A percentile compares a stretch with the other conserved stretches of the same genome.
phyloP scores from a whole-genome alignment of 2,113 vertebrate genomes.

The Atrichornis clamosus region DNA sequence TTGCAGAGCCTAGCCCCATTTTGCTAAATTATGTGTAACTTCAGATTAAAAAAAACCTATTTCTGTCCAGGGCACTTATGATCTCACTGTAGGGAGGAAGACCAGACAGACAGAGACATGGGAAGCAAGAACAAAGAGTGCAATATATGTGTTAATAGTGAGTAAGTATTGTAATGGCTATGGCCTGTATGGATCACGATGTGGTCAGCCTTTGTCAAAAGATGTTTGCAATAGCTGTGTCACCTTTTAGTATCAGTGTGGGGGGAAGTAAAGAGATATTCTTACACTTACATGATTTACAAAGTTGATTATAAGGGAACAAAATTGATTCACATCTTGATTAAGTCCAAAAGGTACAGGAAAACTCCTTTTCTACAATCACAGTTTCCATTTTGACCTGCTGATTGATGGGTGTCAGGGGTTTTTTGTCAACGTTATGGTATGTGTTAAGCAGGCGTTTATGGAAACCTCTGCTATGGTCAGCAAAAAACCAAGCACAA shows the following conservation, averaged over 20 bases:
- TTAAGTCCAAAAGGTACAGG: background rate
- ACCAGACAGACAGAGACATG: background rate
- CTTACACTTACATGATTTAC: background rate
- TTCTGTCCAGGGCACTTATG: background rate
- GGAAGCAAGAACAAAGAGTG: background rate
- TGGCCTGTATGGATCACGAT: background rate
- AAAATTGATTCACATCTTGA: background rate
- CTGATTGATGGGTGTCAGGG: background rate
- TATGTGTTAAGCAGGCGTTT: background rate
- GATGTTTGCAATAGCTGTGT: background rate
- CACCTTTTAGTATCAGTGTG: background rate
- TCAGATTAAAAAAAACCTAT: fast-evolving
- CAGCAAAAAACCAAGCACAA: background rate
- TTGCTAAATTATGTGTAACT: background rate
- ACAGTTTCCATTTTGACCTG: background rate
- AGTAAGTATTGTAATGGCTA: background rate
- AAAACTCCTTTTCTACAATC: background rate
- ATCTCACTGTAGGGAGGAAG: background rate
- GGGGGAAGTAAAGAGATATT: background rate
- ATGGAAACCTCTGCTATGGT: background rate
- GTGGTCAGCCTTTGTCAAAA: background rate
- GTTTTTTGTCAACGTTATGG: background rate
- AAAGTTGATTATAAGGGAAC: background rate
- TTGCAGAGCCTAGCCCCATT: background rate
- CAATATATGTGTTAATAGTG: background rate